phyloP scores from a whole-genome alignment of 1,140 invertebrate genomes.

The Pseudomyrmex cubaensis region DNA sequence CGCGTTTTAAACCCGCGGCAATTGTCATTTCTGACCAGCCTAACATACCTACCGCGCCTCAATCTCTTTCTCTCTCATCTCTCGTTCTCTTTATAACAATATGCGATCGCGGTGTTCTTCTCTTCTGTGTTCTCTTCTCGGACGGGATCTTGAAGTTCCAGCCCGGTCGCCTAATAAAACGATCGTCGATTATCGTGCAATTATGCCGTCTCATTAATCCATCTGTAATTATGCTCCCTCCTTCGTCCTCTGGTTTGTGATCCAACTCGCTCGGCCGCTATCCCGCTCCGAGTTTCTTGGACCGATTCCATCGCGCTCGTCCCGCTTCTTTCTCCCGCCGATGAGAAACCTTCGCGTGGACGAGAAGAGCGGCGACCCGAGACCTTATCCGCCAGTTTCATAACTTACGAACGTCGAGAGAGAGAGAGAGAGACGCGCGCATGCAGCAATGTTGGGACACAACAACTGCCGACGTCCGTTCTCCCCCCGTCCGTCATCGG shows the following conservation, averaged over 20 bases:
- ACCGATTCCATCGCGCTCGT: slow-evolving; percentile 41
- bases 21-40: slow-evolving; percentile 84
- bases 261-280: slow-evolving; percentile 14
- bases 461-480: slow-evolving; percentile 48
- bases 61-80: slow-evolving; percentile 19
- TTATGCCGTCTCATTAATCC: slow-evolving; percentile 85
- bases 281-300: slow-evolving; percentile 61
- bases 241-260: slow-evolving; percentile 24
- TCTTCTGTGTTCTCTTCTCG: slow-evolving; percentile 65
- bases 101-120: slow-evolving; percentile 73
- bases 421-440: slow-evolving; percentile 59
- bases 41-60: slow-evolving; percentile 76
- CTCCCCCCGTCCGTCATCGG: slow-evolving; percentile 57
- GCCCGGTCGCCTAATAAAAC: slow-evolving; percentile 81
- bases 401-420: slow-evolving; percentile 80
- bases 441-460: slow-evolving; percentile 78
- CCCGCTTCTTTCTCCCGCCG: slow-evolving; percentile 42
- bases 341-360: slow-evolving; percentile 36
- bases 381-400: slow-evolving; percentile 74
- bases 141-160: slow-evolving; percentile 40
- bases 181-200: slow-evolving; percentile 84
- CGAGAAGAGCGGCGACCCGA: slow-evolving; percentile 43
- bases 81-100: slow-evolving; percentile 79
- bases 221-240: slow-evolving; percentile 78
- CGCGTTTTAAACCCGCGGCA: slow-evolving; percentile 78